Evolutionary conservation across 2,888 invertebrate genomes (phyloP).

Genomic region (Chalcis sispes): DNA sequence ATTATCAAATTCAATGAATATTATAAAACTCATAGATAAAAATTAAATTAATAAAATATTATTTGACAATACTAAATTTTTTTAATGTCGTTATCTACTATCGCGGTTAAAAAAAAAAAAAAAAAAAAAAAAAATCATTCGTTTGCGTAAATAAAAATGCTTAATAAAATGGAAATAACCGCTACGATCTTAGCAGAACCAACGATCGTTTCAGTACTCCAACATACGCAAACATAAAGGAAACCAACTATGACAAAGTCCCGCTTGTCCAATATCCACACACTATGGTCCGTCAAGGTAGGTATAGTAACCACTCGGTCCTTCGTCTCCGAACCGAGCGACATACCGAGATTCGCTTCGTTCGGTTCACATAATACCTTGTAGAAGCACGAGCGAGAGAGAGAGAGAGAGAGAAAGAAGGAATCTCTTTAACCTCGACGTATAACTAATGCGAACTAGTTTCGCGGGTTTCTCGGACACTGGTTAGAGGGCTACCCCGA

Average conservation of each 20-base stretch:
- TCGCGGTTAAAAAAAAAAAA: no score
- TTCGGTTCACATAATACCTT: conserved; percentile 31
- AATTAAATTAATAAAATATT: no score
- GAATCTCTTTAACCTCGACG: conserved; percentile 24
- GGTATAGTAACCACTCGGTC: conserved; percentile 31
- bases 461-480: conserved; percentile 69
- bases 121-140: no score
- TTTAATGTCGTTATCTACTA: no score
- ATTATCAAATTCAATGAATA: no score
- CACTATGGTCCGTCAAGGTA: conserved; percentile 23
- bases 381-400: conserved; percentile 34
- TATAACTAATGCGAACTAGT: conserved; percentile 66
- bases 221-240: not conserved
- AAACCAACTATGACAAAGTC: conserved; percentile 20
- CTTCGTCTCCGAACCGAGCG: conserved; percentile 51
- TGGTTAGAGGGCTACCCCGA: conserved; percentile 59
- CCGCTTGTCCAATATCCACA: conserved; percentile 44
- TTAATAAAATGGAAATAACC: no score
- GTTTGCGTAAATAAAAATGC: no score
- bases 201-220: no score
- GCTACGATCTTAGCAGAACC: no score
- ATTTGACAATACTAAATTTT: no score
- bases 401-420: conserved; percentile 52
- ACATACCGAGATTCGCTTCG: conserved; percentile 52
- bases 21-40: no score